Base-by-base conservation (phyloP, 2,797 vertebrate genomes). In the Acipenser ruthenus region DNA sequence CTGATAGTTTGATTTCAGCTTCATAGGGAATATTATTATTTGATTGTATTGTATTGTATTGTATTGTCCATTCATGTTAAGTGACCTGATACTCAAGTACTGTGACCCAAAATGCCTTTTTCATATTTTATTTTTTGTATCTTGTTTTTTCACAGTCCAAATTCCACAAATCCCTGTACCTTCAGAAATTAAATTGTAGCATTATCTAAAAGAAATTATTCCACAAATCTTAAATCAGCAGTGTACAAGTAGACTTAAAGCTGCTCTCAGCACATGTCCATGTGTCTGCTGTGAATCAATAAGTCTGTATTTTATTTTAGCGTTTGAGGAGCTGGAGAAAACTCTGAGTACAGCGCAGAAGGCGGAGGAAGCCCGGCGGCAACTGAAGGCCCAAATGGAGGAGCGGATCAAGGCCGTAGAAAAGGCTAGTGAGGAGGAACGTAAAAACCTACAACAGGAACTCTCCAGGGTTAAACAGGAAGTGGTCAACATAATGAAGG, bases 251-350 rank as follows among this genome's bases (percentile, higher is more conserved):
- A 37, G 5, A 37, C 37, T 37, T 37, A 37, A 37, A 37, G 37
- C 37, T 37, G 37, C 37, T 37, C 37, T 37, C 37, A 37, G 23
- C 23, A 37, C 2, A 4, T 37, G 37, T 37, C 37, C 37, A 37
- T 37, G 3, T 37, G 37, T 37, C 37, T 37, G 37, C 37, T 37
- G 37, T 37, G 37, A 37, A 55, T 10, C 7, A 9, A 49, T 8
- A 66, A 50, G 6, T 13, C 13, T 4, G 11, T 60, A 1, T 63
- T 1, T 70, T 12, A 8, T 48, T 18, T 49, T 79, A 99, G 95
- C 93, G 51, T 98, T 99, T 89, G 95, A 98, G 75, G 95, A 99
- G 80, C 92, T 98, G 71, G 96, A 99, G 77, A 90, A 85, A 67
- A 91, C 93, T 13, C 78, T 98, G 69, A 86, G 84, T 76, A 74